Evolutionary conservation across 2,797 vertebrate species (phyloP).

Genomic region (Centropyge bicolor): DNA sequence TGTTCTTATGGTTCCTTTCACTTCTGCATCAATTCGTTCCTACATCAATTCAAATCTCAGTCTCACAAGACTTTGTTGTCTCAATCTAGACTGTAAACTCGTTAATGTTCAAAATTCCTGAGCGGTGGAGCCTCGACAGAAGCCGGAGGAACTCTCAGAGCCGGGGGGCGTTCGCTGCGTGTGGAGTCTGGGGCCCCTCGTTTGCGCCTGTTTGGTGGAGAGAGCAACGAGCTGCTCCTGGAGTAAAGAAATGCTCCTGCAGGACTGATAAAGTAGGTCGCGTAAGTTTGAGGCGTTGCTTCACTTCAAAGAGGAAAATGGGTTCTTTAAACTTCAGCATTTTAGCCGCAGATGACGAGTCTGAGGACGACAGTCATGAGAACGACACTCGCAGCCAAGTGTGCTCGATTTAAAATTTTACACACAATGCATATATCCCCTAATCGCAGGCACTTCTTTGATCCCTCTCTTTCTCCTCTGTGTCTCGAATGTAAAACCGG

Average conservation of each 20-base stretch:
- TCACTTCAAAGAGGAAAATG: slow-evolving; percentile 31
- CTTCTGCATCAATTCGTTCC: background rate
- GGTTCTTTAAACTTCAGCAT: slow-evolving; percentile 13
- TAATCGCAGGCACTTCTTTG: no score
- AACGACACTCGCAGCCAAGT: no score
- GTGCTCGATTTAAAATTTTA: no score
- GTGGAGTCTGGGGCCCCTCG: background rate
- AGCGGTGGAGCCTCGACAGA: background rate
- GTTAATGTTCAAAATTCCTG: background rate
- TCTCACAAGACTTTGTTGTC: background rate
- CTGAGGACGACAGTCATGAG: background rate
- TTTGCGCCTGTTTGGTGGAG: background rate
- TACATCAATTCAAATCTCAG: background rate
- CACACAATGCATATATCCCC: no score
- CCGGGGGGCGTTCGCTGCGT: background rate
- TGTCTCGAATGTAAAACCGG: no score
- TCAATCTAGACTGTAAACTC: background rate
- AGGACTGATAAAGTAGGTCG: slow-evolving; percentile 35
- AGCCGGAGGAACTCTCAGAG: background rate
- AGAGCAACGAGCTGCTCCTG: slow-evolving; percentile 7
- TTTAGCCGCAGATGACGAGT: slow-evolving; percentile 9
- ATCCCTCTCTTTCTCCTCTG: no score
- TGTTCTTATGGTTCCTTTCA: background rate
- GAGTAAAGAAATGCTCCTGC: slow-evolving; percentile 1
- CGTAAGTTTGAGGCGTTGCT: background rate